phyloP scores from a whole-genome alignment of 2,113 vertebrate species.

The Saguinus midas region DNA sequence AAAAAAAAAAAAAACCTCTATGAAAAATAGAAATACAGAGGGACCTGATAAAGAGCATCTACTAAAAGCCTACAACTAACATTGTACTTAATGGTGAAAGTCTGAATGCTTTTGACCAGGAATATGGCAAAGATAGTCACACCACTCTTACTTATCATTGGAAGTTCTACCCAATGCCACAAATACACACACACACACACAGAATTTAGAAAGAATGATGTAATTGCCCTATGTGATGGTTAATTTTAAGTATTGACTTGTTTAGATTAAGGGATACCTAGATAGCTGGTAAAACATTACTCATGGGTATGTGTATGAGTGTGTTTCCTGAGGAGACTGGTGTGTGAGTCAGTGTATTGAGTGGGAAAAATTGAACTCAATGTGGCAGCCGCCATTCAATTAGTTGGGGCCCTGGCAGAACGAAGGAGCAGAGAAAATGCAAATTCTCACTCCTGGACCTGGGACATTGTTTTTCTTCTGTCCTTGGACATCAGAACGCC shows the following conservation, averaged over 20 bases:
- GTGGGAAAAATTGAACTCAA: background rate
- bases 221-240: background rate
- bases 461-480: background rate
- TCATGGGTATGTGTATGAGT: background rate
- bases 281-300: background rate
- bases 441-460: background rate
- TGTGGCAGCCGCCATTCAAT: background rate
- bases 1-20: background rate
- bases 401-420: background rate
- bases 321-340: background rate
- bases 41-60: background rate
- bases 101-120: background rate
- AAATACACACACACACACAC: background rate
- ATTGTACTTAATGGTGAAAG: background rate
- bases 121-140: background rate
- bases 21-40: background rate
- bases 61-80: background rate
- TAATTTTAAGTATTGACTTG: background rate
- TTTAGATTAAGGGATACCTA: background rate
- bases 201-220: background rate
- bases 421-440: background rate
- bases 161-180: background rate
- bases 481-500: background rate
- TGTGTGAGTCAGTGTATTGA: background rate
- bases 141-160: background rate